These are phyloP conservation scores for Ophioninae sp. DNA, from an alignment of 2,888 invertebrate genomes.

Conservation along the genomic window DNA sequence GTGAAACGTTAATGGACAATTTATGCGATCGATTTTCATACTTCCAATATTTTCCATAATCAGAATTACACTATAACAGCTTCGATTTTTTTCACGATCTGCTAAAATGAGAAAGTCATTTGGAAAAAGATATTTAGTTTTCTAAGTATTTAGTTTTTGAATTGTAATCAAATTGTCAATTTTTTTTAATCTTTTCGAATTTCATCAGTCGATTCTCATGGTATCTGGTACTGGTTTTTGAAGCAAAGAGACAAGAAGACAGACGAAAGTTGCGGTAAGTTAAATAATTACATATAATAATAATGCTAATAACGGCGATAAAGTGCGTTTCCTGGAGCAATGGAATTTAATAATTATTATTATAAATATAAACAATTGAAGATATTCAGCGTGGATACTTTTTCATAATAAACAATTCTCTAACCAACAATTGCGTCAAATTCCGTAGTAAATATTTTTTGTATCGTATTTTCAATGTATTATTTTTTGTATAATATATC, in stretches of 20 bases:
- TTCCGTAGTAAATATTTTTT: neutral
- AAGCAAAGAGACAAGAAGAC: slow-evolving; percentile 55
- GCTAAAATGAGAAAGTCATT: neutral
- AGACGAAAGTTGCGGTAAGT: slow-evolving; percentile 68
- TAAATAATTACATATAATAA: neutral
- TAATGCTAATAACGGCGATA: neutral
- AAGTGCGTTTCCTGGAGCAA: neutral
- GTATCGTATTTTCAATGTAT: neutral
- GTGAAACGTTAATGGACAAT: too few species aligned
- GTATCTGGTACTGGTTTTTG: slow-evolving; percentile 72
- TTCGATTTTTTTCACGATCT: neutral
- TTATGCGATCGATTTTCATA: neutral
- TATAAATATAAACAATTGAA: neutral
- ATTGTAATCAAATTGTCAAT: neutral
- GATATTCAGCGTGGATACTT: neutral
- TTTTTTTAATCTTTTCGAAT: neutral
- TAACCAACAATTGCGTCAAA: neutral
- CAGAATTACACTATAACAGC: neutral
- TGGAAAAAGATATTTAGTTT: neutral
- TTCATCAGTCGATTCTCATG: slow-evolving; percentile 73
- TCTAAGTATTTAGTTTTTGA: neutral
- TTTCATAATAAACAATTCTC: neutral
- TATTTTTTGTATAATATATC: neutral
- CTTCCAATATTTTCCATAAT: neutral
- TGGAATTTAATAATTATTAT: neutral